These are phyloP conservation scores for Tryphoninae sp. DNA, from an alignment of 2,888 invertebrate genomes.

Conservation along the genomic window DNA sequence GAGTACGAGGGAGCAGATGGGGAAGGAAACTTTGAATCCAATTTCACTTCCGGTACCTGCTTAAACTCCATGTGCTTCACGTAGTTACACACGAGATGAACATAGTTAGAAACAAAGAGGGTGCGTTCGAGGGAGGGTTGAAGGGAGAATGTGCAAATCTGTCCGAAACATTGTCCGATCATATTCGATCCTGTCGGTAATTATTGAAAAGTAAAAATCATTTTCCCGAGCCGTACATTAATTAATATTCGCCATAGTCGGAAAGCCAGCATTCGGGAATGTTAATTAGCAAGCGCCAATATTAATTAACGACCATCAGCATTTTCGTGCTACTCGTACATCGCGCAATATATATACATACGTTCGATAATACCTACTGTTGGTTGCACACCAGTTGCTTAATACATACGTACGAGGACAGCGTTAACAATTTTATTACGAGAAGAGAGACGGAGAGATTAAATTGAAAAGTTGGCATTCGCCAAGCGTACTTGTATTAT, in stretches of 20 bases:
- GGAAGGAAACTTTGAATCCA: constrained; percentile 65
- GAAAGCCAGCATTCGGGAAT: neutral
- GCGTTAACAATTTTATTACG: constrained; percentile 53
- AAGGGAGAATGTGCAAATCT: neutral
- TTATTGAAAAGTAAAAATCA: neutral
- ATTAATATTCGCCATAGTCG: neutral
- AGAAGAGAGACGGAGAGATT: constrained; percentile 7
- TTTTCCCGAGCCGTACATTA: neutral
- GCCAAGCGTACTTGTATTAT: neutral
- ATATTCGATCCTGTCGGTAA: neutral
- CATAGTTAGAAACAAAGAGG: neutral
- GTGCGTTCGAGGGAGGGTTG: neutral
- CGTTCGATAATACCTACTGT: neutral
- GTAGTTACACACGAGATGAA: constrained; percentile 26
- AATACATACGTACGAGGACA: constrained; percentile 5
- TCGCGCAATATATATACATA: neutral
- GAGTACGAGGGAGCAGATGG: constrained; percentile 2
- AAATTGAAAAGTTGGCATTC: constrained; percentile 57
- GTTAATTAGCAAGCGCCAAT: neutral
- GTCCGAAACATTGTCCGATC: neutral
- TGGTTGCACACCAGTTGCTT: neutral
- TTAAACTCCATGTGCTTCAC: constrained; percentile 50
- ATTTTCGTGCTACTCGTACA: neutral
- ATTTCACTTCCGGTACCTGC: constrained; percentile 57
- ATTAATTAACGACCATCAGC: neutral